These are phyloP conservation scores for Alligator mississippiensis DNA, from an alignment of 2,113 vertebrate genomes.

Conservation along the genomic window DNA sequence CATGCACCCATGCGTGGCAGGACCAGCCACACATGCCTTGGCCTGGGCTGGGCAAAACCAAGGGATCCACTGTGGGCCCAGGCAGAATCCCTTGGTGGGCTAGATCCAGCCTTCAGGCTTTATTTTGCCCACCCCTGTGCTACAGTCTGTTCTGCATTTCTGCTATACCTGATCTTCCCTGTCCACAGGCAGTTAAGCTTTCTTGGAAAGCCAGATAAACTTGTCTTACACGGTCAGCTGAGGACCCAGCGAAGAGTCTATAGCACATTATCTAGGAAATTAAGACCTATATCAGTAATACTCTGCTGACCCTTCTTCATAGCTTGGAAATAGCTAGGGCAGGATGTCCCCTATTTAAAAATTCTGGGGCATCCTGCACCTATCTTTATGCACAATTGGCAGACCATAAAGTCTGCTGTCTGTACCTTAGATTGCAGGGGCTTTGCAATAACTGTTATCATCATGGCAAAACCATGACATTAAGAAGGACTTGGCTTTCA, in stretches of 20 bases:
- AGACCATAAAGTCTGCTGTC: not conserved
- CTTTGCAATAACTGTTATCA: not conserved
- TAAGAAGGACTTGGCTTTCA: not conserved
- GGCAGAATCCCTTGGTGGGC: too few relatives aligned
- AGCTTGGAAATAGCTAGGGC: not conserved
- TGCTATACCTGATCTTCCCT: not conserved
- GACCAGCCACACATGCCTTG: too few relatives aligned
- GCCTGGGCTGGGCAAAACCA: too few relatives aligned
- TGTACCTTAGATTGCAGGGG: fast-evolving
- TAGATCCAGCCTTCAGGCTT: too few relatives aligned
- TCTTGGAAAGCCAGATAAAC: not conserved
- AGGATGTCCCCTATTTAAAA: not conserved
- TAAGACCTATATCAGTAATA: not conserved
- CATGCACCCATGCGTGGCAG: too few relatives aligned
- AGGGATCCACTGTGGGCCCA: too few relatives aligned
- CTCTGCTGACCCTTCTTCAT: constrained; percentile 18
- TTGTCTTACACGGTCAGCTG: not conserved
- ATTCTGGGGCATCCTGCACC: not conserved
- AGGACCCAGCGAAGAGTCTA: not conserved
- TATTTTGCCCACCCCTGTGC: not conserved
- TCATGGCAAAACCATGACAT: not conserved
- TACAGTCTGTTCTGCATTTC: not conserved
- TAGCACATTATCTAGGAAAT: not conserved
- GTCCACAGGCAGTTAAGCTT: not conserved
- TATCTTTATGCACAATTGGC: not conserved